A percentile compares a stretch with the other conserved stretches of the same genome.
These are phyloP conservation scores for Myiagra hebetior DNA, from an alignment of 2,113 vertebrate species.

Conservation along the genomic window DNA sequence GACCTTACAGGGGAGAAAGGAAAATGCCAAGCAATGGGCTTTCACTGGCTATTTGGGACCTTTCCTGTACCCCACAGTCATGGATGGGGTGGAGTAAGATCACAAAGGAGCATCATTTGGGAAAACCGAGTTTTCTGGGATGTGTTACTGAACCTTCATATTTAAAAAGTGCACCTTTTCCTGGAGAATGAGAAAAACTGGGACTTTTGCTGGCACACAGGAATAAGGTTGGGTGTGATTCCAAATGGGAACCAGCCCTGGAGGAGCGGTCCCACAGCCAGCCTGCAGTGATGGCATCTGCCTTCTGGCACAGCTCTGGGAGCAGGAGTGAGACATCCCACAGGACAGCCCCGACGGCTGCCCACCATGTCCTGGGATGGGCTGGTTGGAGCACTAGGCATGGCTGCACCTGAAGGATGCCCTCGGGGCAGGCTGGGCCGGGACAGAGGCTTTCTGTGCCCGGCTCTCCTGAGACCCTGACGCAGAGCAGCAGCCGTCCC, in stretches of 20 bases:
- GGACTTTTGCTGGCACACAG: background rate
- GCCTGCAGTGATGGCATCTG: background rate
- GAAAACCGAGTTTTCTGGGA: background rate
- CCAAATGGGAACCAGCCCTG: background rate
- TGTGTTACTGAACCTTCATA: background rate
- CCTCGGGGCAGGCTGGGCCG: fast-evolving
- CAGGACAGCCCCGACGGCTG: background rate
- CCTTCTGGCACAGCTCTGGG: background rate
- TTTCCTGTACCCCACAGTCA: background rate
- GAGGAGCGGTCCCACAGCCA: background rate
- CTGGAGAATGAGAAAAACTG: background rate
- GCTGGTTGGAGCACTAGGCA: background rate
- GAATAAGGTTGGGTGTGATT: background rate
- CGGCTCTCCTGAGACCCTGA: background rate
- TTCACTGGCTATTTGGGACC: background rate
- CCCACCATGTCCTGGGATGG: background rate
- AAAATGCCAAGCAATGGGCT: background rate
- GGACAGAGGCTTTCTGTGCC: background rate
- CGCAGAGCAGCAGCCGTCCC: background rate
- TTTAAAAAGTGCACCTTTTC: background rate
- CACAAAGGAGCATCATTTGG: background rate
- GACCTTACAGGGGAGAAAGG: background rate
- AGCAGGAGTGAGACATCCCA: background rate
- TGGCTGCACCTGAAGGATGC: background rate
- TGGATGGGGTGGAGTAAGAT: background rate